Base-by-base conservation (phyloP, 2,113 vertebrate genomes). In the Ceuthmochares aereus region DNA sequence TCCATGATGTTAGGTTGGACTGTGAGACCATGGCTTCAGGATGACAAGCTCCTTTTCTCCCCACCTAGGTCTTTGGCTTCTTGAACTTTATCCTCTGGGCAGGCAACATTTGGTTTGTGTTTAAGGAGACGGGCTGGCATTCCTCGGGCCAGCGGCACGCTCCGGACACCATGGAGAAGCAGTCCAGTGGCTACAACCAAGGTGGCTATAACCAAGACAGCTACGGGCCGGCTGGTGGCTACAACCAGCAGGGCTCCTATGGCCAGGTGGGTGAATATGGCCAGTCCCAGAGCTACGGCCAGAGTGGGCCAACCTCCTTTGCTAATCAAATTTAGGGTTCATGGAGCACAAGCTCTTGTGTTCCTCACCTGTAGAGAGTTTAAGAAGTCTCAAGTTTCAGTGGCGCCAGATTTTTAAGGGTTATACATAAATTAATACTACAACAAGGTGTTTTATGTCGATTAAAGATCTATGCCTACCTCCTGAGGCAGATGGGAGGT, bases 51-150 rank as follows among this genome's bases (percentile, higher is more conserved):
- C 14, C 26, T 97, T 75, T 97, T 89, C 40, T 97, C 82, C 47
- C 91, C 72, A 26, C 86, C 42, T 86, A 99, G 99, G 99, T 98
- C 56, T 99, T 99, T 95, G 99, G 99, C 87, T 99, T 99, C 98
- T 98, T 99, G 96, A 99, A 99, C 98, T 99, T 99, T 94, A 99
- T 99, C 84, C 99, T 99, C 34, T 99, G 99, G 99, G 99, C 99
- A 90, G 99, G 99, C 95, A 99, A 99, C 97, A 99, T 99, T 97
- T 99, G 99, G 99, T 99, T 99, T 97, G 99, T 99, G 96, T 99
- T 99, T 97, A 99, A 99, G 98, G 99, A 99, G 98, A 99, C 99
- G 0, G 97, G 98, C 74, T 99, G 99, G 99, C 99, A 99, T 84
- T 99, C 99, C 95, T 99, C 99, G 0, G 98, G 98, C 22, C 98